Conservation (phyloP, 23 tunicate genomes). For the Pegea sp. region DNA sequence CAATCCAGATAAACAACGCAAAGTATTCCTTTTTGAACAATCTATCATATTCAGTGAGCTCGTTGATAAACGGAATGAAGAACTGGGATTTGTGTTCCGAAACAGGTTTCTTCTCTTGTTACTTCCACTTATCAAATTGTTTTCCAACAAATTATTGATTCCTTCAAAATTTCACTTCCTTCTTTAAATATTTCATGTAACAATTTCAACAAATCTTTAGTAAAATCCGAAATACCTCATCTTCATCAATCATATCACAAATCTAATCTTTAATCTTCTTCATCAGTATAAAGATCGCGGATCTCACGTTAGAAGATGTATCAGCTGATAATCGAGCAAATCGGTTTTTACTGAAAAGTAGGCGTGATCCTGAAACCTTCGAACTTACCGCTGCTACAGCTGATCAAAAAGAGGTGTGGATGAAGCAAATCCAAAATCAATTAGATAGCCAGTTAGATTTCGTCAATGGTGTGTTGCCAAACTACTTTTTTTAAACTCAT, state of each 20-base stretch:
- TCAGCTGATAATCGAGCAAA: not conserved
- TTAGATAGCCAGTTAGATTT: slow-evolving; percentile 65
- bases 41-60: slow-evolving; percentile 55
- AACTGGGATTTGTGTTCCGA: slow-evolving; percentile 37
- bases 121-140: too few relatives aligned
- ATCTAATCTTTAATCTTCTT: not conserved
- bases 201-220: not conserved
- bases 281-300: slow-evolving; percentile 55
- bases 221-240: too few relatives aligned
- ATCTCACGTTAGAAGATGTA: slow-evolving; percentile 17
- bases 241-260: too few relatives aligned
- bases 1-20: slow-evolving; percentile 30
- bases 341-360: slow-evolving; percentile 12
- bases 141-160: too few relatives aligned
- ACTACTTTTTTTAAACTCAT: not conserved
- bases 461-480: slow-evolving; percentile 28
- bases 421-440: slow-evolving; percentile 23
- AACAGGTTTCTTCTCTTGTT: slow-evolving; percentile 14
- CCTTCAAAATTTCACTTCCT: not conserved
- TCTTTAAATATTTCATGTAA: not conserved
- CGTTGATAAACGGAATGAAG: slow-evolving; percentile 58
- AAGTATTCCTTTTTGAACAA: slow-evolving; percentile 84
- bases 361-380: slow-evolving; percentile 9
- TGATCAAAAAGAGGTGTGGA: slow-evolving; percentile 26
- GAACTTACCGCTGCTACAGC: slow-evolving; percentile 15